Evolutionary conservation across 2,797 vertebrate species (phyloP).

Genomic region (Micropoecilia bifurca): DNA sequence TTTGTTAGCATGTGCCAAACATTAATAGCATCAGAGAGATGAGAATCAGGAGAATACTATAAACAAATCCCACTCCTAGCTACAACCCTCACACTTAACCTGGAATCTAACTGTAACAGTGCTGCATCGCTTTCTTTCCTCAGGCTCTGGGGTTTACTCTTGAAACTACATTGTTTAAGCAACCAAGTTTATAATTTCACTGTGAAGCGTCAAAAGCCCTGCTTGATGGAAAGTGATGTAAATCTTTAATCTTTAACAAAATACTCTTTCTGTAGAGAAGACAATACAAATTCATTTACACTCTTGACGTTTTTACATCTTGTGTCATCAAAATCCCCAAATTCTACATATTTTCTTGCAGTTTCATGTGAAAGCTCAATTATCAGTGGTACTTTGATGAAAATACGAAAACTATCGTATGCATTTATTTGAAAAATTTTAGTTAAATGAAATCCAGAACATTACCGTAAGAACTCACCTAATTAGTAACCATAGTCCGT

Average conservation of each 20-base stretch:
- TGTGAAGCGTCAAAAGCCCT: neutral
- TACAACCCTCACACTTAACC: neutral
- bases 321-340: neutral
- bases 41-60: neutral
- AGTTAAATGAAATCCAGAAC: neutral
- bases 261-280: conserved; percentile 4
- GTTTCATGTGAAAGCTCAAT: neutral
- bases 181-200: neutral
- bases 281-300: neutral
- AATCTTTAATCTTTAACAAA: conserved; percentile 3
- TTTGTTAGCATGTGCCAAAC: neutral
- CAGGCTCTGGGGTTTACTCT: neutral
- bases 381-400: neutral
- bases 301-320: neutral
- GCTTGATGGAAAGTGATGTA: neutral
- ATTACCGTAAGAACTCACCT: neutral
- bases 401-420: neutral
- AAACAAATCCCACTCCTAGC: neutral
- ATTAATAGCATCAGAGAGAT: neutral
- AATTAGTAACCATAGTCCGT: neutral
- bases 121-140: neutral
- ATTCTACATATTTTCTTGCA: neutral
- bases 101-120: neutral
- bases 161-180: neutral
- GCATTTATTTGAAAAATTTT: neutral